These are phyloP conservation scores for Tortricodes alternella DNA, from an alignment of 2,888 invertebrate species.

Conservation along the genomic window DNA sequence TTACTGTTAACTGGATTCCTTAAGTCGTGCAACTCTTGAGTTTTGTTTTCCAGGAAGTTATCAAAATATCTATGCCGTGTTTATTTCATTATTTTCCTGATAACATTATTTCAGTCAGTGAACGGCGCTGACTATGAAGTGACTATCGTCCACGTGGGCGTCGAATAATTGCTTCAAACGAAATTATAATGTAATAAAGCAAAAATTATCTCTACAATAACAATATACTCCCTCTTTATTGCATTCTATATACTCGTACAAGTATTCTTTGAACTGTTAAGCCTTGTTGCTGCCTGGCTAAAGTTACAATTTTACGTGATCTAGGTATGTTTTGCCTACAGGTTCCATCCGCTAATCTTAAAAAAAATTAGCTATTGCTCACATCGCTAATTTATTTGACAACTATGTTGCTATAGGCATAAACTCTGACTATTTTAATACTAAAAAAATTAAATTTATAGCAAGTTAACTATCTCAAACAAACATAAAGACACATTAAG, in stretches of 20 bases:
- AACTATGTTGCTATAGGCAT: conserved; percentile 11
- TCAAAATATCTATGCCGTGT: background rate
- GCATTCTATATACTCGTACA: too few relatives aligned
- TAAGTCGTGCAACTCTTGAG: too few relatives aligned
- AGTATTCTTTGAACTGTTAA: too few relatives aligned
- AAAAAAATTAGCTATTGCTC: background rate
- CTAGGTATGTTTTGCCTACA: too few relatives aligned
- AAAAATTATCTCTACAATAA: conserved; percentile 7
- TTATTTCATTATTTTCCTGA: conserved; percentile 13
- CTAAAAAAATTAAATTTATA: conserved; percentile 27
- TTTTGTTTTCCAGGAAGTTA: conserved; percentile 18
- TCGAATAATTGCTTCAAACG: conserved; percentile 5
- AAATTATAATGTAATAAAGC: conserved; percentile 11
- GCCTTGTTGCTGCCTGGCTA: too few relatives aligned
- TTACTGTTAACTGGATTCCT: too few relatives aligned
- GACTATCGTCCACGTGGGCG: conserved; percentile 23
- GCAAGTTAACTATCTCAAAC: conserved; percentile 24
- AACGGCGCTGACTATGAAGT: conserved; percentile 9
- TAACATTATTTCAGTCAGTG: conserved; percentile 25
- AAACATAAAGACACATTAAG: conserved; percentile 25
- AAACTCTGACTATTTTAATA: conserved; percentile 27
- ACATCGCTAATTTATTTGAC: conserved; percentile 27
- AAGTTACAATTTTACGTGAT: too few relatives aligned
- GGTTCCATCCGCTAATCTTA: background rate
- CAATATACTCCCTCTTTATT: background rate